Evolutionary conservation across 2,888 invertebrate species (phyloP), one percentile per base, ranked within the genome.

Genomic region (Sarcophaga subvicina): DNA sequence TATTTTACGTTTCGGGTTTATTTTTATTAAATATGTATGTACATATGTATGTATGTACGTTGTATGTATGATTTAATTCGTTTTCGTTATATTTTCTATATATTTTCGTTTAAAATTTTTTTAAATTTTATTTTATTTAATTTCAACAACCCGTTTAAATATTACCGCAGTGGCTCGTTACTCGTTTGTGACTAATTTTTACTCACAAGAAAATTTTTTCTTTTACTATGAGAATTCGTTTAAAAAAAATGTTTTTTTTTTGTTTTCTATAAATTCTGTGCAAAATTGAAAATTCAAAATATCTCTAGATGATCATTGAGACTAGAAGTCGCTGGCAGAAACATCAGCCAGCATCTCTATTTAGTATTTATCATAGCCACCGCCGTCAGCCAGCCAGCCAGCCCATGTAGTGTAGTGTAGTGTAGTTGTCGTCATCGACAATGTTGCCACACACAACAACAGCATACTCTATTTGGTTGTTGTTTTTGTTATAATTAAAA

Each of bases 111-210:
- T 47, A 73, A 63, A 37, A 37, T 14, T 47, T 22, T 37, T 70
- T 73, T 54, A 66, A 69, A 66, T 70, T 22, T 22, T 22, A 64
- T 75, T 54, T 67, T 22, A 69, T 76, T 25, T 27, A 8, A 47
- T 66, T 73, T 70, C 20, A 82, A 86, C 87, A 54, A 88, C 89
- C 88, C 89, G 89, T 89, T 62, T 67, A 66, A 80, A 72, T 90
- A 88, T 91, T 91, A 91, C 90, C 91, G 91, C 93, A 93, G 93
- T 93, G 93, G 93, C 92, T 93, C 93, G 93, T 91, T 92, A 91
- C 93, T 93, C 93, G 93, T 91, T 91, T 92, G 92, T 93, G 92
- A 93, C 92, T 93, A 92, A 93, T 90, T 90, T 90, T 89, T 88
- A 83, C 73, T 82, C 78, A 47, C 76, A 82, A 81, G 78, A 87